Evolutionary conservation across 2,888 invertebrate species (phyloP).

Genomic region (Notodonta ziczac): DNA sequence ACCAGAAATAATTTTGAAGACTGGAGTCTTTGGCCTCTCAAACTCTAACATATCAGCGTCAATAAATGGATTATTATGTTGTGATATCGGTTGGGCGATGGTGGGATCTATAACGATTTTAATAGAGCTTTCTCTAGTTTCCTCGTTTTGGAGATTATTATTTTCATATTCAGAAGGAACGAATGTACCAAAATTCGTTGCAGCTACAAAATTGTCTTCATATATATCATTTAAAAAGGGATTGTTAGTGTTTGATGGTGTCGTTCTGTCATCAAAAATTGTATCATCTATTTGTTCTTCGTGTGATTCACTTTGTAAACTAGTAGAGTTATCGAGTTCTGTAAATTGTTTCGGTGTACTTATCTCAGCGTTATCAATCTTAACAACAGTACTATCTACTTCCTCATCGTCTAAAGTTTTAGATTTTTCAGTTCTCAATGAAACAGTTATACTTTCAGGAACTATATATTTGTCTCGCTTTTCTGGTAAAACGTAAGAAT

Average conservation of each 20-base stretch:
- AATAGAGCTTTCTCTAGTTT: constrained; percentile 54
- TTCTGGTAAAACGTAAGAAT: constrained; percentile 52
- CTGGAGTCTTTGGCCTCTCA: constrained; percentile 71
- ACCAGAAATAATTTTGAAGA: constrained; percentile 71
- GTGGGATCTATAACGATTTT: constrained; percentile 58
- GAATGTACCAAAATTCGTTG: constrained; percentile 63
- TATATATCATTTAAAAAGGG: constrained; percentile 63
- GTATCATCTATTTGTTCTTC: constrained; percentile 53
- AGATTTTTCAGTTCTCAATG: constrained; percentile 64
- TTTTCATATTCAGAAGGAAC: constrained; percentile 71
- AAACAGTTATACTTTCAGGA: constrained; percentile 71
- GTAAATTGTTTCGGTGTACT: constrained; percentile 24
- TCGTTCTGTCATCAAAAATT: constrained; percentile 47
- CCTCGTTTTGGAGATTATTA: constrained; percentile 71
- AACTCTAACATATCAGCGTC: constrained; percentile 45
- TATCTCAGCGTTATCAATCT: constrained; percentile 20
- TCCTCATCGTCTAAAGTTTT: constrained; percentile 30
- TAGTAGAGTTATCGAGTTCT: constrained; percentile 40
- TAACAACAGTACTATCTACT: constrained; percentile 10
- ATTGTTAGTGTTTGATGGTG: constrained; percentile 54
- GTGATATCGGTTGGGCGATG: constrained; percentile 39
- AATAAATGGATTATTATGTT: constrained; percentile 59
- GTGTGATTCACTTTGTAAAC: constrained; percentile 44
- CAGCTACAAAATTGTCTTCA: constrained; percentile 56
- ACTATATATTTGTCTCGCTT: constrained; percentile 65